Percentiles rank a stretch among this genome's conserved stretches.
phyloP scores from a whole-genome alignment of 2,797 vertebrate species.

The Gephyroberyx darwinii region DNA sequence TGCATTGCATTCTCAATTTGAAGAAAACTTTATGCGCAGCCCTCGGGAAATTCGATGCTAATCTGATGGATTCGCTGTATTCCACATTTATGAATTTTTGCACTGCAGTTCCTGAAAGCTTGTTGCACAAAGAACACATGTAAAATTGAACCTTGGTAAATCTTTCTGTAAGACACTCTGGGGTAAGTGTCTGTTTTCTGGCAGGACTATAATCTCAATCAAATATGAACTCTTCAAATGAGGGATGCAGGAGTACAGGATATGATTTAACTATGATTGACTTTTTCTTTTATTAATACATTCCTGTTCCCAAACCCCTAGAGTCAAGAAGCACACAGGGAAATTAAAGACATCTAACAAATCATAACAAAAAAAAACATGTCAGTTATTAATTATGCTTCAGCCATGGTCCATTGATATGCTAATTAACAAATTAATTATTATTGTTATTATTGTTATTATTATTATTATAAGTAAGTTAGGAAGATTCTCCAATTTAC shows the following conservation, averaged over 20 bases:
- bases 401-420: no score
- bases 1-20: conserved; percentile 53
- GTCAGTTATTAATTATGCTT: no score
- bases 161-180: conserved; percentile 52
- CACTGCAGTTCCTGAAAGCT: not conserved
- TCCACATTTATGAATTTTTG: conserved; percentile 44
- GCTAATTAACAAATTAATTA: no score
- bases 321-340: conserved; percentile 36
- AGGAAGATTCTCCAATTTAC: no score
- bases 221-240: conserved; percentile 58
- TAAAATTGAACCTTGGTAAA: conserved; percentile 21
- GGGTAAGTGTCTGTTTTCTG: conserved; percentile 40
- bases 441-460: no score
- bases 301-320: conserved; percentile 42
- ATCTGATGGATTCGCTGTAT: conserved; percentile 59
- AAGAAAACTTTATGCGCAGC: conserved; percentile 51
- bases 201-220: conserved; percentile 58
- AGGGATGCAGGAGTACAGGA: conserved; percentile 42
- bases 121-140: not conserved
- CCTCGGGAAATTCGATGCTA: conserved; percentile 51
- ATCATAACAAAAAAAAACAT: no score
- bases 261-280: conserved; percentile 51
- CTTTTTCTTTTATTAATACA: conserved; percentile 59
- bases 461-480: no score
- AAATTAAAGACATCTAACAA: conserved; percentile 37